phyloP scores from a whole-genome alignment of 2,797 vertebrate genomes.

The Chanos chanos region DNA sequence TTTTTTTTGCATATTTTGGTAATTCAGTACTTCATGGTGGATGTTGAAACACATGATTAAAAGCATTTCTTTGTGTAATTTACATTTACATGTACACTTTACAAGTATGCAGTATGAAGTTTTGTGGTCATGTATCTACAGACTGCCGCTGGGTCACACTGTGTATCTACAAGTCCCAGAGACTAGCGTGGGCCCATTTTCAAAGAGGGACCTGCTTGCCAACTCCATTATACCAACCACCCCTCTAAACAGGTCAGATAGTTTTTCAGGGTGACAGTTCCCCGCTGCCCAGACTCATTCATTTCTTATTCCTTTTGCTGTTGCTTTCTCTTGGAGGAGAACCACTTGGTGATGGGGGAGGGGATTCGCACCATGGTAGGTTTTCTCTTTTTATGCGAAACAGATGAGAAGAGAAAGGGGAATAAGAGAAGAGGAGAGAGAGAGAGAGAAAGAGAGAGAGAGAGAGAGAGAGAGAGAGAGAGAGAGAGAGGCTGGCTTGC shows the following conservation, averaged over 20 bases:
- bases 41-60: too few species aligned
- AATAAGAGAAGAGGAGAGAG: slow-evolving; percentile 14
- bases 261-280: slow-evolving; percentile 66
- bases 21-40: too few species aligned
- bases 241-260: slow-evolving; percentile 61
- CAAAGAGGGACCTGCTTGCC: slow-evolving; percentile 52
- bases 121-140: too few species aligned
- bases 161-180: too few species aligned
- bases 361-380: slow-evolving; percentile 70
- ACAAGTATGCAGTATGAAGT: too few species aligned
- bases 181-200: slow-evolving; percentile 23
- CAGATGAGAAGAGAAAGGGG: slow-evolving; percentile 54
- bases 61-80: too few species aligned
- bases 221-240: slow-evolving; percentile 48
- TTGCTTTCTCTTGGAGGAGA: slow-evolving; percentile 61
- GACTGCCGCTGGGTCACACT: too few species aligned
- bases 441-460: not conserved
- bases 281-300: slow-evolving; percentile 68
- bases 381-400: slow-evolving; percentile 67
- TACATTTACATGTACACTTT: too few species aligned
- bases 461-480: not conserved
- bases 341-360: slow-evolving; percentile 58
- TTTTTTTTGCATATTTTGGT: too few species aligned
- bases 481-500: not conserved
- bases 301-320: slow-evolving; percentile 64